phyloP scores from a whole-genome alignment of 1,140 invertebrate species.

The Pseudomyrmex pallidus region DNA sequence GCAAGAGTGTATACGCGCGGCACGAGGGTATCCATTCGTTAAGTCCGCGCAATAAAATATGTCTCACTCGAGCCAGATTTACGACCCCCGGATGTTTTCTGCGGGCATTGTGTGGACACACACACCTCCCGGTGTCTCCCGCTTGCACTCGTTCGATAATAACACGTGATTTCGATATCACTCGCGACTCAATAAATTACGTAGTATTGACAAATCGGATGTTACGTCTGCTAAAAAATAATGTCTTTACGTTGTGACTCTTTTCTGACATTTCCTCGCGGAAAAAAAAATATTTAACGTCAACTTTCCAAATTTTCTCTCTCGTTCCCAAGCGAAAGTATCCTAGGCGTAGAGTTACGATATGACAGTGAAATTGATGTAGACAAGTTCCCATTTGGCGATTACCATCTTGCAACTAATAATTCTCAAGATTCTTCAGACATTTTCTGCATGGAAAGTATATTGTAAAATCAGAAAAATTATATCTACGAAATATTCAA shows the following conservation, averaged over 20 bases:
- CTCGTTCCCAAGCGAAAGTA: constrained; percentile 31
- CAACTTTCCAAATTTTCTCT: constrained; percentile 55
- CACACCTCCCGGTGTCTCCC: constrained; percentile 40
- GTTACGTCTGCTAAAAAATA: neutral
- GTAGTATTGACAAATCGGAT: neutral
- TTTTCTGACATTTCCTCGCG: constrained; percentile 25
- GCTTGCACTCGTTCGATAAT: constrained; percentile 14
- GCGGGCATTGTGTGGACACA: constrained; percentile 27
- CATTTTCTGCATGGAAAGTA: neutral
- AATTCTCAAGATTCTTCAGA: constrained; percentile 36
- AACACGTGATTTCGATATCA: constrained; percentile 2
- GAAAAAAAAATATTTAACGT: constrained; percentile 17
- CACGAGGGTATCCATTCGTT: constrained; percentile 62
- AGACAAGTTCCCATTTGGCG: constrained; percentile 32
- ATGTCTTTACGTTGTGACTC: neutral
- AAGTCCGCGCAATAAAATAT: constrained; percentile 69
- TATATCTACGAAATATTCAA: constrained; percentile 7
- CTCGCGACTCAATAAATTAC: neutral
- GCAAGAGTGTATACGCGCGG: constrained; percentile 21
- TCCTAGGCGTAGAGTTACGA: neutral
- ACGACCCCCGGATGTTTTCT: constrained; percentile 57
- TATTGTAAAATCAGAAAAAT: neutral
- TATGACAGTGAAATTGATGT: constrained; percentile 45
- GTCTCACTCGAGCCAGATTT: constrained; percentile 68
- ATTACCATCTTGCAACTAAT: constrained; percentile 25